phyloP scores from a whole-genome alignment of 2,113 vertebrate species.

The Scolopax mira region DNA sequence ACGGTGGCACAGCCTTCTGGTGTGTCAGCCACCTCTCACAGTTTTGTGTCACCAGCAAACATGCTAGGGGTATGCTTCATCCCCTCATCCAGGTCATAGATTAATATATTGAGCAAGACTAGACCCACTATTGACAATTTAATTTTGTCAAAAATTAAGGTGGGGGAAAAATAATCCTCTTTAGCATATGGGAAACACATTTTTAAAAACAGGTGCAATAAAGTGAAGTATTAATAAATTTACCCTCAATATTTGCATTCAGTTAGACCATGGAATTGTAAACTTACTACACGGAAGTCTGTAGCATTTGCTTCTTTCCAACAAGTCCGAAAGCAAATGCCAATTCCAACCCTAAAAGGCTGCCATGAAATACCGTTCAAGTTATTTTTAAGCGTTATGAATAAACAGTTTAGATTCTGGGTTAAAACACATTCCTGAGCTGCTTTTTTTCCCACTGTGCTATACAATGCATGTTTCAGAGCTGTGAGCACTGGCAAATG shows the following conservation, averaged over 20 bases:
- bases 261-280: not conserved
- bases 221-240: not conserved
- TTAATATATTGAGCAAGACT: not conserved
- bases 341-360: not conserved
- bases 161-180: not conserved
- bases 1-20: not conserved
- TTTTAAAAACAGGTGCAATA: not conserved
- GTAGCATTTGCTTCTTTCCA: not conserved
- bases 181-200: not conserved
- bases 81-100: not conserved
- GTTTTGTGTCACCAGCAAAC: not conserved
- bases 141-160: too few species aligned
- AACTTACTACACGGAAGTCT: not conserved
- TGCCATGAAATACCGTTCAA: not conserved
- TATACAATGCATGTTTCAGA: not conserved
- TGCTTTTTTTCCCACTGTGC: not conserved
- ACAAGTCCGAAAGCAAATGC: not conserved
- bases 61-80: not conserved
- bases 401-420: not conserved
- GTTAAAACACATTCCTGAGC: not conserved
- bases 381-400: not conserved
- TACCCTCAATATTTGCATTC: not conserved
- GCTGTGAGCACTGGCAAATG: not conserved
- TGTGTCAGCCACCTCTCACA: not conserved
- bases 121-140: not conserved